Evolutionary conservation across 2,113 vertebrate species (phyloP), one percentile per base, ranked within the genome.

Genomic region (Aegypius monachus): DNA sequence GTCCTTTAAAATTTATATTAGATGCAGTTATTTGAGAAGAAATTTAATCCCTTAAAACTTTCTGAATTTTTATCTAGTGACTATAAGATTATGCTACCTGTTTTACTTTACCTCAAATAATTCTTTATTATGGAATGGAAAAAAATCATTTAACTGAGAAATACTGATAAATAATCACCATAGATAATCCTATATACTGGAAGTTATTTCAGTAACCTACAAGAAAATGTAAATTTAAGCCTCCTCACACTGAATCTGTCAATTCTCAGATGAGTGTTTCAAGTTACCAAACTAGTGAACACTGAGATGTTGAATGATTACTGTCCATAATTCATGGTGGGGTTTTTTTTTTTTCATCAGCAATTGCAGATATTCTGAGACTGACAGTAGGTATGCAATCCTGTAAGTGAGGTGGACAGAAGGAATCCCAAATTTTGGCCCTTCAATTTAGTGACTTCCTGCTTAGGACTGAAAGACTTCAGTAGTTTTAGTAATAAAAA

Each of bases 301-400:
- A 7, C 17, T 25, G 32, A 43, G 25, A 11, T 55, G 16, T 25
- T 38, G 31, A 67, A 70, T 34, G 6, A 25, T 53, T 83, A 27
- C 8, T 19, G 7, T 19, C 10, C 7, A 18, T 40, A 81, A 61
- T 66, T 71, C 21, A 40, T 9, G 5, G 11, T 10, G 1, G 9
- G 25, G 9, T 10, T 48, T 48, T 26, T 21, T 4, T 19, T 65
- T 63, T 73, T 80, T 40, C 4, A 68, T 68, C 36, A 67, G 21
- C 9, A 83, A 13, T 12, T 83, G 23, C 21, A 61, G 18, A 31
- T 73, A 47, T 58, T 47, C 31, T 63, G n/a, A 88, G 25, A 62
- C 0, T 55, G 20, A 34, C 3, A 5, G 22, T 19, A 82, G 2
- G 5, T 7, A 7, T 2, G 7, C 13, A 61, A 8, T 3, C 9